A percentile compares a stretch with the other conserved stretches of the same genome.
Evolutionary conservation across 2,113 vertebrate genomes (phyloP).

Genomic region (Atrichornis clamosus): DNA sequence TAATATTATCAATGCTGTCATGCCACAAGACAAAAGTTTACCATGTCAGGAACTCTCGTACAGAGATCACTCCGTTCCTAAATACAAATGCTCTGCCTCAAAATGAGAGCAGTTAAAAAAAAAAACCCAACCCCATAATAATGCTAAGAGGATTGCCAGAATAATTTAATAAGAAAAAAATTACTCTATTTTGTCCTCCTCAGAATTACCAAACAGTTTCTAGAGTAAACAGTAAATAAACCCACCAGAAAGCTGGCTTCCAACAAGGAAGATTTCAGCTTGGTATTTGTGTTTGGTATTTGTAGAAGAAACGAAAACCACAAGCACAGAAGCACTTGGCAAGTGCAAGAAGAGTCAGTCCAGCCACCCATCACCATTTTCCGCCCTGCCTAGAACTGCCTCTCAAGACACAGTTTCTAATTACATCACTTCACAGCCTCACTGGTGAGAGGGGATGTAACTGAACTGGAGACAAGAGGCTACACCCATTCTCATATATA

Average conservation of each 20-base stretch:
- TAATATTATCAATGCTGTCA: neutral
- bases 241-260: neutral
- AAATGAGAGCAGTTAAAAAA: neutral
- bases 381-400: neutral
- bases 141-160: neutral
- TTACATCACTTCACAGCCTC: neutral
- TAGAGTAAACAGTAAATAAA: neutral
- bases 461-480: neutral
- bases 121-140: too few species aligned
- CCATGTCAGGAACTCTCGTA: neutral
- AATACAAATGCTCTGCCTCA: neutral
- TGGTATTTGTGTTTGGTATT: neutral
- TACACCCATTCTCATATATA: rapidly evolving
- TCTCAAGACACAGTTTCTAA: neutral
- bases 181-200: neutral
- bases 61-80: neutral
- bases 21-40: neutral
- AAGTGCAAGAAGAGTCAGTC: rapidly evolving
- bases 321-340: neutral
- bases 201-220: neutral
- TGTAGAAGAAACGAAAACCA: neutral
- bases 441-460: neutral
- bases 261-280: neutral
- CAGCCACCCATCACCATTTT: neutral
- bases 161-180: neutral